These are phyloP conservation scores for Caenorhabditis wallacei DNA, from an alignment of 2,888 invertebrate species.

Conservation along the genomic window DNA sequence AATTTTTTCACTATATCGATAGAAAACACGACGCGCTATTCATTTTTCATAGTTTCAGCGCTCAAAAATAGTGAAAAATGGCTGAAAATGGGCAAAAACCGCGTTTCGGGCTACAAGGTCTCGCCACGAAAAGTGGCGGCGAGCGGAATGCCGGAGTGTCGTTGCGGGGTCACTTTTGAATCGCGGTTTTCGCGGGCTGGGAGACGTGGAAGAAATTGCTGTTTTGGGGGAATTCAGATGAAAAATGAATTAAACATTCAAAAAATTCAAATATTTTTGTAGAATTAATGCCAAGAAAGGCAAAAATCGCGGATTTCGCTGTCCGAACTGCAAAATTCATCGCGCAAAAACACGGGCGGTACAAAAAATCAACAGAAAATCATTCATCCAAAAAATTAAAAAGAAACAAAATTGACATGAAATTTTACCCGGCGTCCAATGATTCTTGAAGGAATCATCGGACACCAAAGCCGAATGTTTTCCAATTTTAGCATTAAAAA, in stretches of 20 bases:
- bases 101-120: constrained; percentile 15
- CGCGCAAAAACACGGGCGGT: neutral
- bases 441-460: neutral
- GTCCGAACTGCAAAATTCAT: no score
- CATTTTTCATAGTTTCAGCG: neutral
- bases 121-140: constrained; percentile 12
- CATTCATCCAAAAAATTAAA: neutral
- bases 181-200: neutral
- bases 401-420: neutral
- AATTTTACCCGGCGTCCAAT: neutral
- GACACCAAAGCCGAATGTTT: neutral
- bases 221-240: no score
- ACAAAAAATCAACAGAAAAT: neutral
- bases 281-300: no score
- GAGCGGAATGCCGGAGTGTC: constrained; percentile 13
- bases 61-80: neutral
- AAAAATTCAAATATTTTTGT: no score
- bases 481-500: neutral
- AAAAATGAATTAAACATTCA: no score
- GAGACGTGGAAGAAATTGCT: no score
- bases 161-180: neutral
- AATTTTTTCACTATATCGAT: neutral
- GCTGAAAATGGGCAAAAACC: neutral
- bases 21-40: neutral
- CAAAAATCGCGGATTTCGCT: no score